Conservation (phyloP, 2,797 vertebrate species). For the Sebastes baramenuke region DNA sequence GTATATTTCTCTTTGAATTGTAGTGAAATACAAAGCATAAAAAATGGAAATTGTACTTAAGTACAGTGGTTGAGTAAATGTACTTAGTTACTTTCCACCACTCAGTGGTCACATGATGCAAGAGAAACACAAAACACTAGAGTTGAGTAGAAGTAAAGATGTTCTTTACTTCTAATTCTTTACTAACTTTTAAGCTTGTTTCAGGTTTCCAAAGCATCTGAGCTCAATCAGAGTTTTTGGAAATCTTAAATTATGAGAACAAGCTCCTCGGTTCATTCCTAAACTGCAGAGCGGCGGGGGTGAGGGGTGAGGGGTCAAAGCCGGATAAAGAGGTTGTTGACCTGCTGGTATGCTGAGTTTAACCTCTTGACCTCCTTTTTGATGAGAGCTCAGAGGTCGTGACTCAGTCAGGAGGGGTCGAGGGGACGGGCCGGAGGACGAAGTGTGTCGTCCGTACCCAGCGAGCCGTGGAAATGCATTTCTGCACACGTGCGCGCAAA, state of each 20-base stretch:
- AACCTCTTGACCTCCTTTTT: constrained; percentile 69
- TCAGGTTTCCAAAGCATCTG: background rate
- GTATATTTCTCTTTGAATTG: background rate
- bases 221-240: background rate
- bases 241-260: constrained; percentile 9
- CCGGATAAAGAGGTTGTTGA: constrained; percentile 70
- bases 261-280: constrained; percentile 1
- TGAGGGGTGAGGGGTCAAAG: constrained; percentile 33
- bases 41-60: background rate
- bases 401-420: constrained; percentile 49
- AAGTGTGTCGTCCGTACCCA: constrained; percentile 56
- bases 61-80: background rate
- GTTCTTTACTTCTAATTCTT: background rate
- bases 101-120: background rate
- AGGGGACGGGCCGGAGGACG: constrained; percentile 37
- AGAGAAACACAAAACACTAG: background rate
- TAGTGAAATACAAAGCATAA: background rate
- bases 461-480: constrained; percentile 21
- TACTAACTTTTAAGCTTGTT: background rate
- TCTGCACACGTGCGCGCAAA: background rate
- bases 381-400: constrained; percentile 60
- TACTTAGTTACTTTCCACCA: background rate
- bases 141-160: background rate
- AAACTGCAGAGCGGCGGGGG: background rate
- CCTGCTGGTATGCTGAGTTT: constrained; percentile 69